phyloP scores from a whole-genome alignment of 2,113 vertebrate genomes.

The Chaetorhynchus papuensis region DNA sequence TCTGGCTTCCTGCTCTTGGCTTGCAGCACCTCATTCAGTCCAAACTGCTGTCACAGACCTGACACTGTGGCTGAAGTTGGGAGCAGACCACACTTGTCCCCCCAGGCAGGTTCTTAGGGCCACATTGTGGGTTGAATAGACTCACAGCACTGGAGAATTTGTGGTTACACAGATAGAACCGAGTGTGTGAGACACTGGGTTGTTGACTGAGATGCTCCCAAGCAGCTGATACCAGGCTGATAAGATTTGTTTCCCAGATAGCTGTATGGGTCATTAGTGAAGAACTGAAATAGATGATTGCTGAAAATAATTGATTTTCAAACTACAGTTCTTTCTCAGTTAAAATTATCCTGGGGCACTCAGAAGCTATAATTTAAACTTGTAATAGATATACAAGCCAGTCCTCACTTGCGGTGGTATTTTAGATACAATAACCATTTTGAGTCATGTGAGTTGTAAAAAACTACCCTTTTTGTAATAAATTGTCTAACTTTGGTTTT shows the following conservation, averaged over 20 bases:
- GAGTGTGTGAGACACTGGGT: not conserved
- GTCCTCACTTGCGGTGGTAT: not conserved
- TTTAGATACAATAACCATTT: not conserved
- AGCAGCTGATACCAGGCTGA: not conserved
- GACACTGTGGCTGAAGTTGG: not conserved
- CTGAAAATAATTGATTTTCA: constrained; percentile 42
- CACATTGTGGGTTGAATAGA: not conserved
- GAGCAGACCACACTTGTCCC: too few relatives aligned
- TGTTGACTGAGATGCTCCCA: not conserved
- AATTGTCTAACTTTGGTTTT: not conserved
- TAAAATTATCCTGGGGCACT: constrained; percentile 7
- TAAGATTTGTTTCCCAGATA: not conserved
- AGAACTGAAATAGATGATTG: not conserved
- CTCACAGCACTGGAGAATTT: not conserved
- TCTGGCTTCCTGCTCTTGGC: not conserved
- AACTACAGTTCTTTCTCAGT: not conserved
- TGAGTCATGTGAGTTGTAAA: not conserved
- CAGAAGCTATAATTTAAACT: not conserved
- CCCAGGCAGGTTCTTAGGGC: not conserved
- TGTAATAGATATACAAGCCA: not conserved
- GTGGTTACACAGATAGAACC: not conserved
- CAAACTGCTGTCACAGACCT: not conserved
- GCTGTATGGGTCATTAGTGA: not conserved
- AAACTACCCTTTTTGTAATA: not conserved
- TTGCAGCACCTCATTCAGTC: not conserved